Conservation (phyloP, 2,888 invertebrate genomes). For the Megamerina dolium region DNA sequence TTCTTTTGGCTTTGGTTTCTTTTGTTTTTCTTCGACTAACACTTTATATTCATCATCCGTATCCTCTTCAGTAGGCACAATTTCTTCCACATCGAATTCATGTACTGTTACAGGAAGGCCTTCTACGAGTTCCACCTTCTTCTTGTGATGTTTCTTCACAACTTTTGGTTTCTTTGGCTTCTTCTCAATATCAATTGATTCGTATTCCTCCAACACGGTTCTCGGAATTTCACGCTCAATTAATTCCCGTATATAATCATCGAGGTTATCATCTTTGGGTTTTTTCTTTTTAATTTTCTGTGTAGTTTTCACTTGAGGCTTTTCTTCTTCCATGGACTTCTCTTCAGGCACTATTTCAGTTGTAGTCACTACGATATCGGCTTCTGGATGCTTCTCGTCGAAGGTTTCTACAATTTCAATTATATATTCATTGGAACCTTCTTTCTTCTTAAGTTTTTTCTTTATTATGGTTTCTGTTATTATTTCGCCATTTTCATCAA, state of each 20-base stretch:
- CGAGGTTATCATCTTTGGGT: conserved; percentile 38
- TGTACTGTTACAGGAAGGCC: conserved; percentile 34
- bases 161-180: conserved; percentile 40
- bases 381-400: conserved; percentile 47
- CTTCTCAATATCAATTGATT: conserved; percentile 44
- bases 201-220: conserved; percentile 48
- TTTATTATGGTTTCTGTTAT: conserved; percentile 40
- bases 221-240: conserved; percentile 46
- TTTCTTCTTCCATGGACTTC: conserved; percentile 27
- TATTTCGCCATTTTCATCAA: conserved; percentile 36
- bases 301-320: conserved; percentile 41
- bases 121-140: conserved; percentile 31
- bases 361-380: conserved; percentile 48
- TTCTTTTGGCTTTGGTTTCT: conserved; percentile 41
- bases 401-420: conserved; percentile 47
- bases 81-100: conserved; percentile 32
- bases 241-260: conserved; percentile 42
- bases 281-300: conserved; percentile 21
- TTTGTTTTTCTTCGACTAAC: conserved; percentile 22
- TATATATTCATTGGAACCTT: conserved; percentile 47
- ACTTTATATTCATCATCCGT: conserved; percentile 30
- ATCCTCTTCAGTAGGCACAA: conserved; percentile 27
- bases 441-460: conserved; percentile 46
- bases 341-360: conserved; percentile 39
- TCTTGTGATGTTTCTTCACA: conserved; percentile 43